Conservation (phyloP, 2,797 vertebrate species). For the Ctenopoma kingsleyae region DNA sequence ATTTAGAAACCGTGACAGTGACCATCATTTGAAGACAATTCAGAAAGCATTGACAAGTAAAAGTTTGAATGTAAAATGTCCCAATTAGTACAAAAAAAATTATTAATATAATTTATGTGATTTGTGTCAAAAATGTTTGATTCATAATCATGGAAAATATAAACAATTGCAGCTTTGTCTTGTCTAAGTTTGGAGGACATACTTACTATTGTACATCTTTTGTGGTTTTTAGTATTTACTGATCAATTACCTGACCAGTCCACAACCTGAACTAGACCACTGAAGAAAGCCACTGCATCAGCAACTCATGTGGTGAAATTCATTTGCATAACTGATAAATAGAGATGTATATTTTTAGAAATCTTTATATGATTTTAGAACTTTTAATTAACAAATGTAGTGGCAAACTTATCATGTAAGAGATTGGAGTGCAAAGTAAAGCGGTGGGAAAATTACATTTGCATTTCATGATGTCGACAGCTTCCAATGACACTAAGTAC, state of each 20-base stretch:
- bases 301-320: too few species aligned
- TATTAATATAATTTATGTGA: too few species aligned
- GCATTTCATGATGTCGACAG: constrained; percentile 20
- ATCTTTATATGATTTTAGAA: neutral
- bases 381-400: neutral
- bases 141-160: too few species aligned
- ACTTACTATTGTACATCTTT: neutral
- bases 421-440: neutral
- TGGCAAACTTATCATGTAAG: neutral
- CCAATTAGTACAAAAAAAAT: neutral
- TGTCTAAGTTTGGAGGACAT: neutral
- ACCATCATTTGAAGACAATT: neutral
- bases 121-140: too few species aligned
- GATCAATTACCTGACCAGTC: too few species aligned
- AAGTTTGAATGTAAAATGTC: constrained; percentile 3
- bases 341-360: constrained; percentile 1
- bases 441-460: constrained; percentile 30
- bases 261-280: too few species aligned
- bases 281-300: too few species aligned
- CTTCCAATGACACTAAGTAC: constrained; percentile 11
- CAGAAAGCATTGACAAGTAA: too few species aligned
- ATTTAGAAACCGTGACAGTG: neutral
- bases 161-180: neutral
- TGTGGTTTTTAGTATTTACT: too few species aligned
- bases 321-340: constrained; percentile 1